Evolutionary conservation across 2,113 vertebrate species (phyloP), one percentile per base, ranked within the genome.

Genomic region (Hippocampus guttulatus): DNA sequence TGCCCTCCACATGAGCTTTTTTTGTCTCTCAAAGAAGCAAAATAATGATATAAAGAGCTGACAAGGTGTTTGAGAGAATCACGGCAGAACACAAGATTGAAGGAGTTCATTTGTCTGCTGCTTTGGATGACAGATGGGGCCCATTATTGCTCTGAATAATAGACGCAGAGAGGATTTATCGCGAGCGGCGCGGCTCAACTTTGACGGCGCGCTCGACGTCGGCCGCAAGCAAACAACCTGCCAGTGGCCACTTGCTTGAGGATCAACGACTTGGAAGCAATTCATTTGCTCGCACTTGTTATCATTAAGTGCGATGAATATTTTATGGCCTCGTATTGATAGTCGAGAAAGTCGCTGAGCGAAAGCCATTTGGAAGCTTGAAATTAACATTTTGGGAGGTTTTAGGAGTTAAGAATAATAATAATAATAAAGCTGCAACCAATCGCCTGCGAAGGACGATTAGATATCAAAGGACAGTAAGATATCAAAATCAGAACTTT

Each of bases 111-210:
- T 86, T 87, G 78, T 71, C 75, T 77, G 77, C 75, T 81, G 85
- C 81, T 89, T 84, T 77, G 54, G 69, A 64, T 90, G 82, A 89
- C 88, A 73, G 88, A 90, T 91, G 83, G 77, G 78, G 64, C 73
- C 83, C 81, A 90, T 88, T 86, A 88, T 84, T 1, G 70, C 75
- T 70, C 75, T 85, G 84, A 88, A 89, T 85, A 90, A 90, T 81
- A 82, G 75, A 77, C 84, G 84, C 81, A 74, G 78, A 67, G 78
- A 79, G 81, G 75, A 90, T 90, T 89, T 86, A 90, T 91, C 88
- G 79, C 78, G 75, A 51, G 62, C 65, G 70, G 51, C 70, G 63
- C 12, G 6, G 80, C 68, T 77, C 12, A 79, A 87, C 75, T 80
- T 81, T 75, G 81, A 82, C 78, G 85, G 81, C 72, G 81, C 64